Evolutionary conservation across 2,113 vertebrate species (phyloP), one percentile per base, ranked within the genome.

Genomic region (Alosa alosa): DNA sequence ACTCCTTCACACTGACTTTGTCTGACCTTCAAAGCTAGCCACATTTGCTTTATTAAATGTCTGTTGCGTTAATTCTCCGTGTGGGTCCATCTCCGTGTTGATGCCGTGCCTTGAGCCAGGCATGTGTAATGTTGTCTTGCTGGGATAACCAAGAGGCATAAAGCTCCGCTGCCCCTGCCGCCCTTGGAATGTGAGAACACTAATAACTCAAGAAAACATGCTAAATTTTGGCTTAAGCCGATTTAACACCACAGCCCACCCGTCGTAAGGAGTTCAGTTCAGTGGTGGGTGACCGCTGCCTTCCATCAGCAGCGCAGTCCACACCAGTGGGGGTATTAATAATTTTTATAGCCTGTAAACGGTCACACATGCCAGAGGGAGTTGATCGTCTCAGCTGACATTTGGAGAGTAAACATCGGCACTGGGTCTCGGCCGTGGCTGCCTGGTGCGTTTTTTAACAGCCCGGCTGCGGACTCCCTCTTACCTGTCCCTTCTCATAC

Each of bases 401-500:
- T 72, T 11, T 36, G 64, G 25, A 36, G 64, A 72, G 64, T 72
- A 72, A 72, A 72, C 64, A 72, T 25, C 10, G 8, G 25, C 60
- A 25, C 64, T 60, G 55, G 55, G 18, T 57, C 55, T 20, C 17
- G 55, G 55, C 55, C 4, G 50, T 52, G 50, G 50, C 50, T 64
- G 60, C 17, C 20, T 52, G 55, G 64, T 36, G 31, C 64, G 11
- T 68, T 36, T 60, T 64, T 36, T 36, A 72, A 36, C 64, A 68
- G 60, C 60, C 60, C n/a, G n/a, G 60, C 60, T 10, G 60, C 25
- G 13, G n/a, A 72, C 64, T 31, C 9, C n/a, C 60, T 22, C 60
- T 64, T 64, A 72, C 64, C 82, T 82, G 87, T 88, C 84, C 41
- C 47, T 64, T 81, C 83, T 84, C 75, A 87, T 87, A 49, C 50